Conservation (phyloP, 2,888 invertebrate genomes). For the Ochropleura plecta region DNA sequence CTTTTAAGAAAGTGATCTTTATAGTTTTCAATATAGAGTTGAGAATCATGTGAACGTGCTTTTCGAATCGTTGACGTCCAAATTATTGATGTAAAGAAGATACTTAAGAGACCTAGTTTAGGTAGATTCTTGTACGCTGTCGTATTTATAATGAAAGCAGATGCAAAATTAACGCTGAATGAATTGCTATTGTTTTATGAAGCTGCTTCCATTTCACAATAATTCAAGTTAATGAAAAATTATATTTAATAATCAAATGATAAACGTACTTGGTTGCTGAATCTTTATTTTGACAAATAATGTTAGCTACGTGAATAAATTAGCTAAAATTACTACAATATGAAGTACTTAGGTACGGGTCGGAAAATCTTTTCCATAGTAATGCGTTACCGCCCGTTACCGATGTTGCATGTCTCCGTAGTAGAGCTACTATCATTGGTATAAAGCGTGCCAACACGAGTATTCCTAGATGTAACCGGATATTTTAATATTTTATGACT, state of each 20-base stretch:
- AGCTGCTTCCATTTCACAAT: constrained; percentile 14
- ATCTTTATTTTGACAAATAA: neutral
- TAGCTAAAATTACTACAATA: neutral
- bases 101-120: constrained; percentile 61
- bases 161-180: constrained; percentile 36
- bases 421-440: constrained; percentile 44
- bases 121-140: constrained; percentile 36
- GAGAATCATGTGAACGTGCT: constrained; percentile 61
- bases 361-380: neutral
- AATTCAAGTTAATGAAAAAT: neutral
- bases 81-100: constrained; percentile 63
- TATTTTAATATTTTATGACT: constrained; percentile 38
- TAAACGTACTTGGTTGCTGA: neutral
- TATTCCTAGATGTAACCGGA: constrained; percentile 62
- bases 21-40: constrained; percentile 30
- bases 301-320: neutral
- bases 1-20: constrained; percentile 53
- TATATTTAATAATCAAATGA: neutral
- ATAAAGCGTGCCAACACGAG: constrained; percentile 66
- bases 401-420: constrained; percentile 18
- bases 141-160: constrained; percentile 36
- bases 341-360: neutral
- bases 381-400: constrained; percentile 53
- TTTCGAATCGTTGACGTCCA: constrained; percentile 68
- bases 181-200: constrained; percentile 3